Evolutionary conservation across 2,888 invertebrate species (phyloP), one percentile per base, ranked within the genome.

Genomic region (Tuberolachnus salignus): DNA sequence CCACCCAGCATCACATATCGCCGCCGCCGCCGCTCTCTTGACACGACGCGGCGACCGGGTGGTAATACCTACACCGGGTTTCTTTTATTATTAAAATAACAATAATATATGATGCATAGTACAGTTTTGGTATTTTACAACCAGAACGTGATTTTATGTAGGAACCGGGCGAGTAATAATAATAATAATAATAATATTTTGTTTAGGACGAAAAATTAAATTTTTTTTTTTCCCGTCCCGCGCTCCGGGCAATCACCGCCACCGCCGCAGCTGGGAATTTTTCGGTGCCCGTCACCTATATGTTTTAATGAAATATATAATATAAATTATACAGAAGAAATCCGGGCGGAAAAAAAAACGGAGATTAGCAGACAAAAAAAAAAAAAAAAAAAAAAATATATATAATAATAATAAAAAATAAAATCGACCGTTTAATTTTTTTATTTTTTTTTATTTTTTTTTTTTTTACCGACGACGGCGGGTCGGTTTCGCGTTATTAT

Each of bases 61-160:
- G n/a, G n/a, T 8, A n/a, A 8, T n/a, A 16, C 11, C 57, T 21
- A n/a, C 3, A n/a, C 34, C 42, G 55, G 55, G n/a, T 42, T 10
- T 13, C 34, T 34, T 42, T 26, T 46, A 53, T 42, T 51, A 69
- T 69, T 26, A 49, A 49, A 19, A n/a, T 67, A 66, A n/a, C n/a
- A n/a, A 10, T 46, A 46, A 49, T 46, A 66, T 16, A n/a, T 26
- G 49, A 34, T 34, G 34, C 34, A 6, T 34, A 6, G 34, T 21
- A 69, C 53, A 51, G 14, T 34, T 34, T 34, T 44, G 57, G 70
- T 34, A 34, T 34, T 34, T 78, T 78, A 67, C 67, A 69, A 59
- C 78, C 78, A 42, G 21, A 78, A 78, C 78, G 78, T 78, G 78
- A 78, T 78, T 78, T 59, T 67, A 46, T 67, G 57, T 75, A 11